Conservation (phyloP, 2,888 invertebrate genomes). For the Diogma glabrata region DNA sequence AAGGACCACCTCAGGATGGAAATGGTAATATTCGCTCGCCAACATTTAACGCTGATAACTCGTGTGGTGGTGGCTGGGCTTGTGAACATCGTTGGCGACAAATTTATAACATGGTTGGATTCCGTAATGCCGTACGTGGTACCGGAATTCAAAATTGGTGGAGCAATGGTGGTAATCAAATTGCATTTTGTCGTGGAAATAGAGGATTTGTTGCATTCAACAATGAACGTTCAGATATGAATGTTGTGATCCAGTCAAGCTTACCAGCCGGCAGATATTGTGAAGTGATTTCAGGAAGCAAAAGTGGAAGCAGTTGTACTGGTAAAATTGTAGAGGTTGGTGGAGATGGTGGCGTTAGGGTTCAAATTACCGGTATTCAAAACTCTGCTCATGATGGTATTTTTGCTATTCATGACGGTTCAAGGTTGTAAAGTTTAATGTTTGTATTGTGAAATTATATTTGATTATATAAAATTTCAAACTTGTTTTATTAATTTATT, state of each 20-base stretch:
- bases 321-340: slow-evolving; percentile 52
- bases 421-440: not conserved
- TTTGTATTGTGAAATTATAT: not conserved
- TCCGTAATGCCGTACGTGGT: slow-evolving; percentile 54
- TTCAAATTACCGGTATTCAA: slow-evolving; percentile 41
- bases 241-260: slow-evolving; percentile 40
- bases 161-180: slow-evolving; percentile 71
- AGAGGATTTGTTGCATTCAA: slow-evolving; percentile 66
- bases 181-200: slow-evolving; percentile 72
- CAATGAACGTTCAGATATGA: slow-evolving; percentile 44
- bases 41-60: slow-evolving; percentile 48
- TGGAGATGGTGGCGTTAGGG: slow-evolving; percentile 42
- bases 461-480: too few species aligned
- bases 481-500: too few species aligned
- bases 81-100: slow-evolving; percentile 81
- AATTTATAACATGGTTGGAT: slow-evolving; percentile 66
- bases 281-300: slow-evolving; percentile 59
- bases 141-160: slow-evolving; percentile 58
- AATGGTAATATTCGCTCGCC: slow-evolving; percentile 53
- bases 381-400: slow-evolving; percentile 48
- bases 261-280: slow-evolving; percentile 64
- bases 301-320: slow-evolving; percentile 42
- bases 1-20: slow-evolving; percentile 55
- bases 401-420: slow-evolving; percentile 44
- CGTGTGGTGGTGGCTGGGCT: slow-evolving; percentile 64